Percentiles rank a stretch among this genome's conserved stretches.
Evolutionary conservation across 1,140 invertebrate genomes (phyloP).

Genomic region (Drosophila oshimai): DNA sequence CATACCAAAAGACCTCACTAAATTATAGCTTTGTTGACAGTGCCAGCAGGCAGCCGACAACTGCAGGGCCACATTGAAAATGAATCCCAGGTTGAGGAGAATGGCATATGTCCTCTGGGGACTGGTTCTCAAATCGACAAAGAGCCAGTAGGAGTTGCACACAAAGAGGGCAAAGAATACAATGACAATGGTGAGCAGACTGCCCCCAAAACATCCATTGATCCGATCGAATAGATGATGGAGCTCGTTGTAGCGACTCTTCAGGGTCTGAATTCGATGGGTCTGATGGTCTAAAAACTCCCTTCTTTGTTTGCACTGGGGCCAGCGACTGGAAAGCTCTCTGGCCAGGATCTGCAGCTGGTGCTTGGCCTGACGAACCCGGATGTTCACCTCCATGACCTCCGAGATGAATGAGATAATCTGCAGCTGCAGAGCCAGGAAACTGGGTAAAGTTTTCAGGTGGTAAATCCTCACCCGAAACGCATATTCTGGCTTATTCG

Average conservation of each 20-base stretch:
- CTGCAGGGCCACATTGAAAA: conserved; percentile 31
- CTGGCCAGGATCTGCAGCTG: conserved; percentile 22
- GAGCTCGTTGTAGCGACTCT: conserved; percentile 39
- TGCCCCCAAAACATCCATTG: conserved; percentile 47
- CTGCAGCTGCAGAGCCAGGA: conserved; percentile 47
- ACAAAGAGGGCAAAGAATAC: conserved; percentile 52
- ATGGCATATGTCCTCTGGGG: not conserved
- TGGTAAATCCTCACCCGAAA: not conserved
- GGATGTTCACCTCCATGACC: conserved; percentile 39
- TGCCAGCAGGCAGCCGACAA: conserved; percentile 59
- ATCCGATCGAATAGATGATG: conserved; percentile 18
- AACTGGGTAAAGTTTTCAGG: conserved; percentile 22
- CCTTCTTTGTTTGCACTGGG: not conserved
- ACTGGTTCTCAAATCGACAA: conserved; percentile 13
- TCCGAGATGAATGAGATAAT: conserved; percentile 41
- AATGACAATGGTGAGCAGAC: conserved; percentile 53
- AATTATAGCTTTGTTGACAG: conserved; percentile 57
- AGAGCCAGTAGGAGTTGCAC: conserved; percentile 61
- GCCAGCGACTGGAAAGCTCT: not conserved
- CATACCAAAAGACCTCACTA: conserved; percentile 17
- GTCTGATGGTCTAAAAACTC: not conserved
- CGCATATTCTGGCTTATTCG: not conserved
- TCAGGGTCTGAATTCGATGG: conserved; percentile 7
- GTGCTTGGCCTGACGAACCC: not conserved
- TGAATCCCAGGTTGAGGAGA: conserved; percentile 4